Conservation (phyloP, 2,888 invertebrate genomes). For the Siphlonurus alternatus region DNA sequence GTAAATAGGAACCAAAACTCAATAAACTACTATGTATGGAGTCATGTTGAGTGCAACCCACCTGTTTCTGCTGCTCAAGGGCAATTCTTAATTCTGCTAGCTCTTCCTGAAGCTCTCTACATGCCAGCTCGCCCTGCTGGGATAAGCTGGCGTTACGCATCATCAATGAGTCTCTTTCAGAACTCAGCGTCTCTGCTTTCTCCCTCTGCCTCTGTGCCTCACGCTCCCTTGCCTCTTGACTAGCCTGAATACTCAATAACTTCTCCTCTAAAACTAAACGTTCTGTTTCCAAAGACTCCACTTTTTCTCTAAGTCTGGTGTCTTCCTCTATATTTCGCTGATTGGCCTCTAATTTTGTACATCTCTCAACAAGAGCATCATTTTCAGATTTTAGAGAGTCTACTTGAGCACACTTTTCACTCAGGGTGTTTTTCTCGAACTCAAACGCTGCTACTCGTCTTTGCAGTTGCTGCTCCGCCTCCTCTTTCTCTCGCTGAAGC, state of each 20-base stretch:
- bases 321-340: constrained; percentile 3
- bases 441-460: not conserved
- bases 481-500: not conserved
- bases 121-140: constrained; percentile 55
- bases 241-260: not conserved
- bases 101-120: constrained; percentile 1
- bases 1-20: too few species aligned
- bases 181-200: not conserved
- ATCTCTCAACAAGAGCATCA: not conserved
- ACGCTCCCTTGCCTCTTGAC: not conserved
- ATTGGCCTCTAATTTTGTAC: not conserved
- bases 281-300: not conserved
- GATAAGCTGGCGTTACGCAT: constrained; percentile 68
- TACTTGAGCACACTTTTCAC: not conserved
- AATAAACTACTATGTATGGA: too few species aligned
- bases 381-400: not conserved
- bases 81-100: not conserved
- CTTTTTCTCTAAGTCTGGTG: not conserved
- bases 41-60: too few species aligned
- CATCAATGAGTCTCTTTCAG: constrained; percentile 34
- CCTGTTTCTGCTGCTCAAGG: not conserved
- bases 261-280: not conserved
- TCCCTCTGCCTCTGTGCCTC: not conserved
- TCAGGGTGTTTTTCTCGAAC: not conserved
- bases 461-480: not conserved